Conservation (phyloP, 2,888 invertebrate species). For the Notodonta ziczac region DNA sequence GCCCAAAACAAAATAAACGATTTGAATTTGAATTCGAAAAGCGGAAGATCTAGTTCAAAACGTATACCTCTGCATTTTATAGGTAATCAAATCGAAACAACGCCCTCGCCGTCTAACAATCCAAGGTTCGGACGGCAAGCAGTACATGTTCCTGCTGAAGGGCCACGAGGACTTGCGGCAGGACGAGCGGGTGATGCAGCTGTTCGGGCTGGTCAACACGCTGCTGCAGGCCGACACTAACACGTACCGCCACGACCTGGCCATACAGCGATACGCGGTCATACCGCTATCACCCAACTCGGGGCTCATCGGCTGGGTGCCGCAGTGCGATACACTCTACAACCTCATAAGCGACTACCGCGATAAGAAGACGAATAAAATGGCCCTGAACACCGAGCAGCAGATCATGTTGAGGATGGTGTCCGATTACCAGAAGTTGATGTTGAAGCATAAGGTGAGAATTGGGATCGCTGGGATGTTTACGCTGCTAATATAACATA, state of each 20-base stretch:
- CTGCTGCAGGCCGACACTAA: constrained; percentile 96
- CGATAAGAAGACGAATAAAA: constrained; percentile 94
- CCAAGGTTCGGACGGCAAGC: constrained; percentile 97
- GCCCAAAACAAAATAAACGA: too few relatives aligned
- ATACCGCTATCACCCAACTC: constrained; percentile 99
- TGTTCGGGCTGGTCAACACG: constrained; percentile 98
- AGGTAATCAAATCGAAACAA: constrained; percentile 99
- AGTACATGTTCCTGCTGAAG: constrained; percentile 99
- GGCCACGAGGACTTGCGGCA: constrained; percentile 99
- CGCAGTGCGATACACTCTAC: constrained; percentile 99
- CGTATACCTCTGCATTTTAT: constrained; percentile 21
- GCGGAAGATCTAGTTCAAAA: not conserved
- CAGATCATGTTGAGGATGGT: constrained; percentile 99
- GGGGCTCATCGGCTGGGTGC: constrained; percentile 99
- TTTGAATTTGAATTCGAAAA: too few relatives aligned
- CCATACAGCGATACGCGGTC: constrained; percentile 95
- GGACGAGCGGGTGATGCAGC: constrained; percentile 99
- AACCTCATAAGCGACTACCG: constrained; percentile 98
- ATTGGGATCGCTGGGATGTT: too few relatives aligned
- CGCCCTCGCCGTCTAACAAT: constrained; percentile 97
- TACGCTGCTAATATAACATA: too few relatives aligned
- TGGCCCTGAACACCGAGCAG: constrained; percentile 97
- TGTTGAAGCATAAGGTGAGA: constrained; percentile 96
- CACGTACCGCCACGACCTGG: constrained; percentile 95
- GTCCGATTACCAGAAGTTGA: constrained; percentile 98